A percentile compares a stretch with the other conserved stretches of the same genome.
Conservation (phyloP, 2,888 invertebrate species). For the Megastigmus dorsalis region DNA sequence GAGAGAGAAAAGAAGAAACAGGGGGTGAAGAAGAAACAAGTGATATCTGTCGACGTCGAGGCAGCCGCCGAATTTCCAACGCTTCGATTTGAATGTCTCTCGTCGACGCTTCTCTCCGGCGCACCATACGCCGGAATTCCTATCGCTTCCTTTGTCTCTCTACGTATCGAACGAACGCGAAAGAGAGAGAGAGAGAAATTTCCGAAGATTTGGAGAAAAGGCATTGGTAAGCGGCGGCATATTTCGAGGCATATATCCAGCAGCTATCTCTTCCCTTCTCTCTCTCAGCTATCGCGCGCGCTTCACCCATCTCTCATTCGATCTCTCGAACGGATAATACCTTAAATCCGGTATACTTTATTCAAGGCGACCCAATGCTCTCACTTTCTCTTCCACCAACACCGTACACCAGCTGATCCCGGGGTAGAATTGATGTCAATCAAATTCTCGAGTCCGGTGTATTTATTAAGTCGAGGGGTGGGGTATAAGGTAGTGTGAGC, state of each 20-base stretch:
- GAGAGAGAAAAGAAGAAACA: background rate
- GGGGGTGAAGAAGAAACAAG: constrained; percentile 6
- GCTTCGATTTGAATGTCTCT: constrained; percentile 13
- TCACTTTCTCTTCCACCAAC: background rate
- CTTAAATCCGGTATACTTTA: constrained; percentile 34
- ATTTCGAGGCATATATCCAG: constrained; percentile 18
- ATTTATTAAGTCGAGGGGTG: background rate
- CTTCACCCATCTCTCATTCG: background rate
- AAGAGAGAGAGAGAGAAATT: constrained; percentile 29
- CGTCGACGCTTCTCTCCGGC: background rate
- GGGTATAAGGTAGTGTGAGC: background rate
- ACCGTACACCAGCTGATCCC: background rate
- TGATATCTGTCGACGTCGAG: constrained; percentile 32
- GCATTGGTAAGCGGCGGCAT: constrained; percentile 30
- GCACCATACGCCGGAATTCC: constrained; percentile 26
- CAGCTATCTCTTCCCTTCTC: background rate
- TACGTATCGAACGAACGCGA: background rate
- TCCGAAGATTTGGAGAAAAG: constrained; percentile 2
- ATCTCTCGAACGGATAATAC: constrained; percentile 26
- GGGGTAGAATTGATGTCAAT: constrained; percentile 27
- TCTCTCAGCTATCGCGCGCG: background rate
- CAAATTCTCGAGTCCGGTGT: constrained; percentile 9
- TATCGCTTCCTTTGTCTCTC: background rate
- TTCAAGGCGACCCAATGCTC: constrained; percentile 24
- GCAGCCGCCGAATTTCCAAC: constrained; percentile 24